Percentiles rank a stretch among this genome's conserved stretches.
Conservation (phyloP, 2,888 invertebrate species). For the Drosophila colorata region DNA sequence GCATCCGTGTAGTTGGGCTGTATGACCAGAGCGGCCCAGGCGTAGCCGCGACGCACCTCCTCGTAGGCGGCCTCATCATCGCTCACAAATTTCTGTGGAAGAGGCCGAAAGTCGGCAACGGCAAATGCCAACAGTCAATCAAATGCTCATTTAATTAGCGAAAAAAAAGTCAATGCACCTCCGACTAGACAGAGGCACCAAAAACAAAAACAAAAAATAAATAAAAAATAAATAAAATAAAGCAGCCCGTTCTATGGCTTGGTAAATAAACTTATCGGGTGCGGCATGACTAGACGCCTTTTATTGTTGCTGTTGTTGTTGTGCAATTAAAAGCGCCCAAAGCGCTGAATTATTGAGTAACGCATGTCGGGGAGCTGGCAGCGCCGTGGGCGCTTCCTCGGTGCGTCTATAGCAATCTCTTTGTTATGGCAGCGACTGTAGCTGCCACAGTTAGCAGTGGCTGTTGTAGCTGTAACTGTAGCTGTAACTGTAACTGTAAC, state of each 20-base stretch:
- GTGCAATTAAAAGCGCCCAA: constrained; percentile 63
- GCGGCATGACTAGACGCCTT: constrained; percentile 13
- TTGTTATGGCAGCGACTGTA: constrained; percentile 26
- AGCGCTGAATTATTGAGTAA: constrained; percentile 69
- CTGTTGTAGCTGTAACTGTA: constrained; percentile 15
- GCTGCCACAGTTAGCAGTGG: not conserved
- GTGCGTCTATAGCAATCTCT: constrained; percentile 28
- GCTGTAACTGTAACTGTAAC: constrained; percentile 42
- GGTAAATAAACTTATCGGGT: constrained; percentile 6
- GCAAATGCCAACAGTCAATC: constrained; percentile 61
- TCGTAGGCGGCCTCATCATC: constrained; percentile 88
- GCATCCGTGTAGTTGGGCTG: constrained; percentile 91
- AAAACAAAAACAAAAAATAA: not conserved
- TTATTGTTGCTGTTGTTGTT: constrained; percentile 18
- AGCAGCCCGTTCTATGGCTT: not conserved
- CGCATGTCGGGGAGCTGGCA: constrained; percentile 35
- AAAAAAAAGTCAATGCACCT: constrained; percentile 57
- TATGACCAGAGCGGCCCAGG: constrained; percentile 92
- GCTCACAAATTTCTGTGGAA: constrained; percentile 86
- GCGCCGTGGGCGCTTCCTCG: constrained; percentile 47
- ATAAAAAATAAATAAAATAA: too few relatives aligned
- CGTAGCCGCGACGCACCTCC: constrained; percentile 89
- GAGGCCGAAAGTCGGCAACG: too few relatives aligned
- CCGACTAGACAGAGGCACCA: not conserved
- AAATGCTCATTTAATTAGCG: constrained; percentile 59